Base-by-base conservation (phyloP, 2,888 invertebrate genomes). In the Incurvaria masculella region DNA sequence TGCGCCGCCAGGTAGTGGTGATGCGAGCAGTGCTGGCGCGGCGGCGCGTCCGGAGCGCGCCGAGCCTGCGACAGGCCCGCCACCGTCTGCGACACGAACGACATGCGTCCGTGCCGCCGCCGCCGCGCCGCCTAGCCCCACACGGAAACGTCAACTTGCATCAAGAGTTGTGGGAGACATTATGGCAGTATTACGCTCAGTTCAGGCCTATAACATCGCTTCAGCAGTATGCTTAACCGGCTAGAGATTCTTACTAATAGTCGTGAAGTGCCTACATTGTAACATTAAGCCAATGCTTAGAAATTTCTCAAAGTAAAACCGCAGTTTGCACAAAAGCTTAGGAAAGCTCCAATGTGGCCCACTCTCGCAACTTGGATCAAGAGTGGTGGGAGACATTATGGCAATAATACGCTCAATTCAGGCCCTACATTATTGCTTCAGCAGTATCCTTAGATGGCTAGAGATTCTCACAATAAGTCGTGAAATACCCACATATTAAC, bases 31-130 rank as follows among this genome's bases (percentile, higher is more conserved):
- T 78, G 78, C 56, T 78, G 78, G 27, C 72, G 61, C 1, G 74
- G 73, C 2, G 72, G 68, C 1, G 64, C 64, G 27, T 76, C 74
- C 48, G 43, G 16, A 11, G 73, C 71, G n/a, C 73, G 70, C 8
- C 72, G 62, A 33, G 69, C 60, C 57, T 76, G 74, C 57, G 75
- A 76, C 62, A 80, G 65, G 41, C 79, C 80, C 20, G 81, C 81
- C 50, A 80, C 80, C 39, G 81, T 80, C 73, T 80, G 80, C 38
- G 80, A 80, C 56, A 81, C 76, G 68, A 81, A 80, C 55, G 81
- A 80, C 81, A 81, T 81, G 59, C 19, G 56, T 60, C 55, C 51
- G 10, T n/a, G 33, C 33, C 14, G 8, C 33, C 33, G 33, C 33
- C 33, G 33, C 33, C 14, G 14, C 33, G 23, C 33, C 11, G 33